Conservation (phyloP, 2,888 invertebrate species). For the Tipula vernalis region DNA sequence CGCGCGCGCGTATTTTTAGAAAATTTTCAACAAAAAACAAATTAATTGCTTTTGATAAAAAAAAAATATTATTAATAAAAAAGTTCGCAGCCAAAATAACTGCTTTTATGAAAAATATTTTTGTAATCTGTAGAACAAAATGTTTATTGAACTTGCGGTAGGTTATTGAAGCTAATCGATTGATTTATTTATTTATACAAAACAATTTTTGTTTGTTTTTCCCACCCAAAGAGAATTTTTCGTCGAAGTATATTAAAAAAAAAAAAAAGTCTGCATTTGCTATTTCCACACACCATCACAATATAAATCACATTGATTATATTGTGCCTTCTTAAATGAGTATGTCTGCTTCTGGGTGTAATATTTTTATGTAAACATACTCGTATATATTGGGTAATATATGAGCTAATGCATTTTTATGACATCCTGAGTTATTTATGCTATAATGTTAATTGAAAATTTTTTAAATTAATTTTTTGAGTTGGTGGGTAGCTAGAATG, state of each 20-base stretch:
- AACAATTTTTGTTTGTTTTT: not conserved
- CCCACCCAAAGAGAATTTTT: not conserved
- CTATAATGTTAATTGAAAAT: too few relatives aligned
- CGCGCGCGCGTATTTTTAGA: too few relatives aligned
- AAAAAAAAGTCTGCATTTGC: not conserved
- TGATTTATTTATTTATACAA: not conserved
- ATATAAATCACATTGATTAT: not conserved
- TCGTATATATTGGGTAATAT: not conserved
- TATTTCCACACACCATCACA: not conserved
- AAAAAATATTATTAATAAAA: not conserved
- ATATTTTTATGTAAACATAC: not conserved
- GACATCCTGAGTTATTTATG: too few relatives aligned
- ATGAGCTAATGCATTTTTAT: too few relatives aligned
- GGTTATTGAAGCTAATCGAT: not conserved
- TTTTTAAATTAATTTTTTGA: too few relatives aligned
- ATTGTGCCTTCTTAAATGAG: not conserved
- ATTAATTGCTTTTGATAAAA: not conserved
- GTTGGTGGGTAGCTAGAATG: too few relatives aligned
- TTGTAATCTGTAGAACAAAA: not conserved
- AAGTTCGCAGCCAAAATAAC: not conserved
- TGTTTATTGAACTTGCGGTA: not conserved
- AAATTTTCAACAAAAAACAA: not conserved
- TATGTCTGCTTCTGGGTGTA: not conserved
- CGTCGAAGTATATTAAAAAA: not conserved
- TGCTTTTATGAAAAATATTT: not conserved